Base-by-base conservation (phyloP, 1,140 invertebrate species). In the Lepidurus apus region DNA sequence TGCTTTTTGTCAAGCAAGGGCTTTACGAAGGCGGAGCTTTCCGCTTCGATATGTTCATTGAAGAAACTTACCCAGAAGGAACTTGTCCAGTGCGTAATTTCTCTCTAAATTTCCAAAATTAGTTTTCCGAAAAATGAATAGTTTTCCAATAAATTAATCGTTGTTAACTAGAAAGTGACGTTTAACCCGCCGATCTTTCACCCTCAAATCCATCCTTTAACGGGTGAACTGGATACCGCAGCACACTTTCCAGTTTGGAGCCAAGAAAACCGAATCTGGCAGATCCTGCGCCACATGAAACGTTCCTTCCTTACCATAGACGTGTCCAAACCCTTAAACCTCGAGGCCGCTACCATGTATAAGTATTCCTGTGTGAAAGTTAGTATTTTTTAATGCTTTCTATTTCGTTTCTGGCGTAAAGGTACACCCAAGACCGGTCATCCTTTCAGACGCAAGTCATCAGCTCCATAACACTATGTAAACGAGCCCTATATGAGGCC, bases 151-250 rank as follows among this genome's bases (percentile, higher is more conserved):
- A 75, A 79, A 79, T 78, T 75, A 81, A 75, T 80, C 78, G 78
- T 77, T 77, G 73, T 79, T 77, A 47, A 44, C 75, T 84, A 97
- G 95, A 91, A 87, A 84, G 87, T 98, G 74, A 87, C 91, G 79
- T 97, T 98, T 86, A 91, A 95, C 86, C 92, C 91, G 79, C 89
- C 92, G 83, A 85, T 97, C 76, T 94, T 93, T 83, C 95, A 98
- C 89, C 96, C 96, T 74, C 87, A 93, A 53, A 90, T 98, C 75
- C 88, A 96, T 86, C 86, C 89, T 10, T 89, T 89, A 81, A 92
- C 91, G 78, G 91, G 93, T 77, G 90, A 92, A 83, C 84, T 98
- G n/a, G 85, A 88, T 82, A 88, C 95, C 21, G 88, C 86, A 80
- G 89, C 91, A 85, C 92, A 90, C 6, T 97, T 97, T 86, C 88